Evolutionary conservation across 2,113 vertebrate species (phyloP).

Genomic region (Thinocorus orbignyianus): DNA sequence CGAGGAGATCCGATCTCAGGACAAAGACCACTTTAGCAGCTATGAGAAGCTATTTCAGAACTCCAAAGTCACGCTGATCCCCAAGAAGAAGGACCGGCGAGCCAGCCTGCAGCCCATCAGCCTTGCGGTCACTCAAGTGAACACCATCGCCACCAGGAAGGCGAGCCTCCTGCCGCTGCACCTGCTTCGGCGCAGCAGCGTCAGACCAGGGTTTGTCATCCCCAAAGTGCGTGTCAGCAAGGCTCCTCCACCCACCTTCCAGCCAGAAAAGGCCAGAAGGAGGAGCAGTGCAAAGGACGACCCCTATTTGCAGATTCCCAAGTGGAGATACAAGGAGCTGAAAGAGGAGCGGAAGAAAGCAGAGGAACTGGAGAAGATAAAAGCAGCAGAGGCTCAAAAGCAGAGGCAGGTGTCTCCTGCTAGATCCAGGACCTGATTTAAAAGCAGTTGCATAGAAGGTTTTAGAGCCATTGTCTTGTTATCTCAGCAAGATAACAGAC

Average conservation of each 20-base stretch:
- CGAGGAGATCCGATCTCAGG: slow-evolving; percentile 65
- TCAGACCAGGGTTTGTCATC: slow-evolving; percentile 85
- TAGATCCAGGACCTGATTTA: slow-evolving; percentile 71
- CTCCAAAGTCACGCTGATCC: slow-evolving; percentile 70
- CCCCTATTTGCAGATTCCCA: slow-evolving; percentile 88
- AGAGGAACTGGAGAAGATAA: slow-evolving; percentile 85
- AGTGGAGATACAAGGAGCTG: slow-evolving; percentile 94
- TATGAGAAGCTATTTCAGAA: slow-evolving; percentile 80
- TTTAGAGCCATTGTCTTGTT: background rate
- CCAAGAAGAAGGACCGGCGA: slow-evolving; percentile 74
- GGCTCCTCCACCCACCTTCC: slow-evolving; percentile 82
- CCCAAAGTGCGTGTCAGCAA: slow-evolving; percentile 90
- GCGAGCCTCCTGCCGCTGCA: slow-evolving; percentile 85
- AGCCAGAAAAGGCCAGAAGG: slow-evolving; percentile 77
- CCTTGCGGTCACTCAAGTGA: background rate
- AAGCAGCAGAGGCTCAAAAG: slow-evolving; percentile 74
- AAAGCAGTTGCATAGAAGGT: background rate
- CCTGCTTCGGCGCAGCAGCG: slow-evolving; percentile 84
- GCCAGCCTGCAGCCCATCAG: slow-evolving; percentile 77
- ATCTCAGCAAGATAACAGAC: background rate
- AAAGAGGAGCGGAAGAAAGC: slow-evolving; percentile 90
- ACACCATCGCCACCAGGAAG: slow-evolving; percentile 68
- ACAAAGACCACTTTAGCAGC: slow-evolving; percentile 64
- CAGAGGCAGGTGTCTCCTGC: slow-evolving; percentile 56
- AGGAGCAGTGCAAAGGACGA: slow-evolving; percentile 81